Percentiles rank a stretch among this genome's conserved stretches.
Conservation (phyloP, 2,888 invertebrate genomes). For the Ormyrus thymus region DNA sequence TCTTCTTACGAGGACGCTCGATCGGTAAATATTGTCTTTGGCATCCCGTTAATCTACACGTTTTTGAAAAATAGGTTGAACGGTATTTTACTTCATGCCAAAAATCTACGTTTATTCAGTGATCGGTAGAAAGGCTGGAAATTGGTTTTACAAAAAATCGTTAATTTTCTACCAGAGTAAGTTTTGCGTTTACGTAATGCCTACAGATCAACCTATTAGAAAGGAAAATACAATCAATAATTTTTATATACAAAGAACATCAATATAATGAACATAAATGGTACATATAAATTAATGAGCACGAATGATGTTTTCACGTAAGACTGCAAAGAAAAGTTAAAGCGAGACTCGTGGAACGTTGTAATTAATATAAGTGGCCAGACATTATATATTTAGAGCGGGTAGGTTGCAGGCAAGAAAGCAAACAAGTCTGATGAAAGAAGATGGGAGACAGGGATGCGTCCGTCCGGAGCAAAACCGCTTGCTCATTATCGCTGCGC, state of each 20-base stretch:
- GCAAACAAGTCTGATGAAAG: slow-evolving; percentile 5
- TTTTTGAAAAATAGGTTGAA: too few species aligned
- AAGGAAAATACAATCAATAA: not conserved
- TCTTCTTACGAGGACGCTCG: too few species aligned
- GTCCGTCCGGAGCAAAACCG: not conserved
- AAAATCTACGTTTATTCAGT: too few species aligned
- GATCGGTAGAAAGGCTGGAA: too few species aligned
- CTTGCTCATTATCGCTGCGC: slow-evolving; percentile 6
- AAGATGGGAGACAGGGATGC: slow-evolving; percentile 10
- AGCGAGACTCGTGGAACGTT: slow-evolving; percentile 11
- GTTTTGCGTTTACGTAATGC: too few species aligned
- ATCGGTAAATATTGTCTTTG: too few species aligned
- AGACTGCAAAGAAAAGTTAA: slow-evolving; percentile 18
- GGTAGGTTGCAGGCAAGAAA: too few species aligned
- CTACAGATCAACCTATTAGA: slow-evolving; percentile 6
- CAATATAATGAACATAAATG: not conserved
- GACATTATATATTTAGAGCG: not conserved
- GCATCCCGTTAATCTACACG: too few species aligned
- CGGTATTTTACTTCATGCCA: too few species aligned
- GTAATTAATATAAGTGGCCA: not conserved
- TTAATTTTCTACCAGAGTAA: too few species aligned
- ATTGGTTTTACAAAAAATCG: too few species aligned
- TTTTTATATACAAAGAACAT: slow-evolving; percentile 1
- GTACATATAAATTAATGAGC: not conserved
- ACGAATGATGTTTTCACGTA: slow-evolving; percentile 7